Evolutionary conservation across 2,113 vertebrate genomes (phyloP).

Genomic region (Chlamydotis undulata): DNA sequence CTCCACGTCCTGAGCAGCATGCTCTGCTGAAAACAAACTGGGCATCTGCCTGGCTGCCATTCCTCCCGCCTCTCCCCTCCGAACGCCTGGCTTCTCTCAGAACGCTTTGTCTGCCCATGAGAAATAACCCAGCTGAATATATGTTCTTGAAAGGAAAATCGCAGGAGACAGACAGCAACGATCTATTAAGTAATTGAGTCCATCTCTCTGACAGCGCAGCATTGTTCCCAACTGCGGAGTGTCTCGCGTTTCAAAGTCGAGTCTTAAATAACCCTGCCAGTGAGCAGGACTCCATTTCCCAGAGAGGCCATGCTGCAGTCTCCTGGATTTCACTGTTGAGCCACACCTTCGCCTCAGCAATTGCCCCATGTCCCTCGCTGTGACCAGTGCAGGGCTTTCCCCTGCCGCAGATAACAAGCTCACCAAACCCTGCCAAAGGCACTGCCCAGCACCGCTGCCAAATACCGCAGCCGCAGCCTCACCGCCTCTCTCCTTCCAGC

Average conservation of each 20-base stretch:
- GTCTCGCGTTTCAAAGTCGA: background rate
- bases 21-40: background rate
- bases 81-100: background rate
- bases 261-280: slow-evolving; percentile 22
- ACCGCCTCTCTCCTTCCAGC: background rate
- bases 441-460: rapidly evolving
- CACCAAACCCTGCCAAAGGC: background rate
- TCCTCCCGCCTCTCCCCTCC: background rate
- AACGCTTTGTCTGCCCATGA: slow-evolving; percentile 36
- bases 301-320: background rate
- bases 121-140: slow-evolving; percentile 56
- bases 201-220: slow-evolving; percentile 57
- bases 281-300: background rate
- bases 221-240: slow-evolving; percentile 34
- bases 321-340: background rate
- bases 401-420: background rate
- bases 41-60: background rate
- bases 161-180: slow-evolving; percentile 50
- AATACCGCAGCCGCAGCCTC: background rate
- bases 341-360: rapidly evolving
- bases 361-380: rapidly evolving
- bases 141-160: slow-evolving; percentile 54
- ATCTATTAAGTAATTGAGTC: slow-evolving; percentile 65
- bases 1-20: background rate
- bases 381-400: background rate